Percentiles rank a stretch among this genome's conserved stretches.
These are phyloP conservation scores for Bombyx mandarina DNA, from an alignment of 1,140 invertebrate genomes.

Conservation along the genomic window DNA sequence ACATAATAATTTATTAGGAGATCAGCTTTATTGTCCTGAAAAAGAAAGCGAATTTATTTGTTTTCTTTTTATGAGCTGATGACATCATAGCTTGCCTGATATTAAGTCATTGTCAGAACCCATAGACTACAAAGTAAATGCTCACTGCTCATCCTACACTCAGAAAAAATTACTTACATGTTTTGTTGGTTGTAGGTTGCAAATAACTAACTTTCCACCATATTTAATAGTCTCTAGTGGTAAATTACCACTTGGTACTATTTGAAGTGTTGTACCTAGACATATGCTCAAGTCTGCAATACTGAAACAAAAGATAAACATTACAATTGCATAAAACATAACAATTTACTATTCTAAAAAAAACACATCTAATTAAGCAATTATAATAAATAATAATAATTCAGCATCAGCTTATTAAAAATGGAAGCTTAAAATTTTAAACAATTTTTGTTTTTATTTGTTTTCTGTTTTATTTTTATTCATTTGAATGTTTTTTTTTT, in stretches of 20 bases:
- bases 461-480: too few species aligned
- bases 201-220: conserved; percentile 91
- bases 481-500: too few species aligned
- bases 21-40: conserved; percentile 91
- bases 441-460: not conserved
- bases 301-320: conserved; percentile 16
- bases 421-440: not conserved
- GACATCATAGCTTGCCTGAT: too few species aligned
- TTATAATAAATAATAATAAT: not conserved
- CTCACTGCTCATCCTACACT: too few species aligned
- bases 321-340: conserved; percentile 2
- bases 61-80: not conserved
- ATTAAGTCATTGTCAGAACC: too few species aligned
- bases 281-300: conserved; percentile 93
- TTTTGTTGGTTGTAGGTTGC: conserved; percentile 98
- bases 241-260: conserved; percentile 95
- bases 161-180: conserved; percentile 77
- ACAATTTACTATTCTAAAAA: conserved; percentile 1
- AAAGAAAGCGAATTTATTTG: conserved; percentile 25
- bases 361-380: not conserved
- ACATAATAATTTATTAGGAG: conserved; percentile 92
- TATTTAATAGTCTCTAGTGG: conserved; percentile 91
- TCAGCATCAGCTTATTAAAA: not conserved
- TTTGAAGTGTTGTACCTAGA: conserved; percentile 97
- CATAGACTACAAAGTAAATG: too few species aligned